These are phyloP conservation scores for Drosophila diplacantha DNA, from an alignment of 2,888 invertebrate genomes.

Conservation along the genomic window DNA sequence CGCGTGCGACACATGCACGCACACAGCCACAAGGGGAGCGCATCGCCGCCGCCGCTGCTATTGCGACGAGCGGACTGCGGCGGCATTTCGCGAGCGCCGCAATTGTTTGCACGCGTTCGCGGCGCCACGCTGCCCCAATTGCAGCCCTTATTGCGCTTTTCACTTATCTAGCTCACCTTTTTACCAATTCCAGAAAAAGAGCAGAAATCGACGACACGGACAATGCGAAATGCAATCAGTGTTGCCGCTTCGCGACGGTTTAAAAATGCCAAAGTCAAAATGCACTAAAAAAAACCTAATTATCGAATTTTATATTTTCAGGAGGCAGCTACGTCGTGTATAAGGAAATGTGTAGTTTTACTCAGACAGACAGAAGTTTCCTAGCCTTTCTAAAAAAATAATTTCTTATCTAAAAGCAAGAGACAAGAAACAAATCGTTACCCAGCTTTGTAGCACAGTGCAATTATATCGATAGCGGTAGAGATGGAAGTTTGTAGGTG, in stretches of 20 bases:
- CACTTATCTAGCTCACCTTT: conserved; percentile 46
- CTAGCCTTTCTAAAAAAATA: neutral
- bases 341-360: neutral
- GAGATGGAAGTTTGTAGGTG: neutral
- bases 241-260: conserved; percentile 24
- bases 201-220: conserved; percentile 67
- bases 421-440: neutral
- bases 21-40: conserved; percentile 54
- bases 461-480: neutral
- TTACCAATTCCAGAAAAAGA: conserved; percentile 61
- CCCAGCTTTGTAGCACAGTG: neutral
- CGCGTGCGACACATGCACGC: conserved; percentile 37
- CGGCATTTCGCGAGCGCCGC: conserved; percentile 54
- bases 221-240: conserved; percentile 62
- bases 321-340: neutral
- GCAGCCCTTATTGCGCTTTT: conserved; percentile 28
- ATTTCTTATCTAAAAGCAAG: neutral
- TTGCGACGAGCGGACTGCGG: conserved; percentile 54
- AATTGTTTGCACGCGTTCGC: conserved; percentile 39
- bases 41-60: conserved; percentile 60
- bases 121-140: conserved; percentile 38
- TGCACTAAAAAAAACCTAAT: neutral
- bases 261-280: conserved; percentile 2
- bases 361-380: neutral
- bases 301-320: neutral